These are phyloP conservation scores for Nomada fucata DNA, from an alignment of 2,888 invertebrate genomes.

Conservation along the genomic window DNA sequence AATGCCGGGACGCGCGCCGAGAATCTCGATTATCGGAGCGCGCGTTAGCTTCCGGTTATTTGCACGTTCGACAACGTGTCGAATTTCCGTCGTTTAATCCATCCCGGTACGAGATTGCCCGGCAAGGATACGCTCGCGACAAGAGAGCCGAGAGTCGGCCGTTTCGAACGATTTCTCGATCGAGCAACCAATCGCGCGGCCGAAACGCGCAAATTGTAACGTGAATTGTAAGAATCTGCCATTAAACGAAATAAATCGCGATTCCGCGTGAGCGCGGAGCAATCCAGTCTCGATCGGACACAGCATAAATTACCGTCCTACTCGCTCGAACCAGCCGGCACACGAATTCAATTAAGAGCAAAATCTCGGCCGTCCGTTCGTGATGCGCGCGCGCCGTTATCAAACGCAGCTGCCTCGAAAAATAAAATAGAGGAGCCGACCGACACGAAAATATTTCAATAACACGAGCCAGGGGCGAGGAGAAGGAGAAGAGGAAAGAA, in stretches of 20 bases:
- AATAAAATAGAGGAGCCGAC: no score
- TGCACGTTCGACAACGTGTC: slow-evolving; percentile 27
- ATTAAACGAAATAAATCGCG: not conserved
- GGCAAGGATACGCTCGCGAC: no score
- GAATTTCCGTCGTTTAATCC: not conserved
- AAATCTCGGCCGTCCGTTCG: not conserved
- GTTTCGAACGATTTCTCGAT: no score
- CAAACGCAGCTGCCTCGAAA: not conserved
- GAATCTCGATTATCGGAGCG: slow-evolving; percentile 47
- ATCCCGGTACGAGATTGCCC: no score
- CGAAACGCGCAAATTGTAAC: no score
- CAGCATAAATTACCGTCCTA: not conserved
- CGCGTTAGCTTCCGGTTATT: slow-evolving; percentile 42
- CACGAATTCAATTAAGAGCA: slow-evolving; percentile 29
- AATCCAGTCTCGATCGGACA: not conserved
- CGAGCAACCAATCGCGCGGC: no score
- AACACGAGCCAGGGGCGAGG: no score
- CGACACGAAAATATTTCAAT: no score
- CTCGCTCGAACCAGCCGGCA: not conserved
- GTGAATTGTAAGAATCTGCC: not conserved
- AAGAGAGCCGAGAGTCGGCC: no score
- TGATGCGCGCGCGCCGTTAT: not conserved
- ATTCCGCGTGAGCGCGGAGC: not conserved
- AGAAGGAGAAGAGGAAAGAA: not conserved
- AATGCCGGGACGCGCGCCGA: slow-evolving; percentile 39